Percentiles rank a stretch among this genome's conserved stretches.
phyloP scores from a whole-genome alignment of 2,797 vertebrate genomes.

The Geotrypetes seraphini region DNA sequence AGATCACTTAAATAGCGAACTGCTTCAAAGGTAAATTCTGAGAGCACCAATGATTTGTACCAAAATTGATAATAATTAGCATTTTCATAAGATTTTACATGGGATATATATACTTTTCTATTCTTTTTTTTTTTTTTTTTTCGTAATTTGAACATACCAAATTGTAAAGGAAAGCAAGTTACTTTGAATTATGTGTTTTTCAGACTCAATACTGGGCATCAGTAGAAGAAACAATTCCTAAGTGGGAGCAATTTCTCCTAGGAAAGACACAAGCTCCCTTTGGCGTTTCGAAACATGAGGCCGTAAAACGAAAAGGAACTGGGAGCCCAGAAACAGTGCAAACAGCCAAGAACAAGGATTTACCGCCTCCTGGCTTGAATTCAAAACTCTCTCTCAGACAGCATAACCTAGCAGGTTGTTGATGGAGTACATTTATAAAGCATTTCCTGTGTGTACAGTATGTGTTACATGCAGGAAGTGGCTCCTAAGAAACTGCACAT shows the following conservation, averaged over 20 bases:
- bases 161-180: constrained; percentile 39
- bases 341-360: constrained; percentile 15
- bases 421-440: too few relatives aligned
- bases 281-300: constrained; percentile 28
- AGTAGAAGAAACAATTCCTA: constrained; percentile 68
- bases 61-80: too few relatives aligned
- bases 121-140: constrained; percentile 25
- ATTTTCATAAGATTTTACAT: constrained; percentile 13
- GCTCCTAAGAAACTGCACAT: too few relatives aligned
- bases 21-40: constrained; percentile 35
- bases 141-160: constrained; percentile 31
- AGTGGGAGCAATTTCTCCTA: constrained; percentile 76
- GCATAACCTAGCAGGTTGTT: constrained; percentile 1
- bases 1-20: constrained; percentile 41
- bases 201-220: constrained; percentile 74
- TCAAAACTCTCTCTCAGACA: constrained; percentile 10
- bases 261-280: constrained; percentile 60
- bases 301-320: constrained; percentile 30
- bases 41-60: constrained; percentile 28
- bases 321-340: constrained; percentile 22
- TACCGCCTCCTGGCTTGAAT: constrained; percentile 34
- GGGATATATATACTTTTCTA: neutral
- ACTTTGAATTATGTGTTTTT: constrained; percentile 24
- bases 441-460: too few relatives aligned
- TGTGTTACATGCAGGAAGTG: too few relatives aligned